Conservation (phyloP, 2,888 invertebrate genomes). For the Drosophila affinis region DNA sequence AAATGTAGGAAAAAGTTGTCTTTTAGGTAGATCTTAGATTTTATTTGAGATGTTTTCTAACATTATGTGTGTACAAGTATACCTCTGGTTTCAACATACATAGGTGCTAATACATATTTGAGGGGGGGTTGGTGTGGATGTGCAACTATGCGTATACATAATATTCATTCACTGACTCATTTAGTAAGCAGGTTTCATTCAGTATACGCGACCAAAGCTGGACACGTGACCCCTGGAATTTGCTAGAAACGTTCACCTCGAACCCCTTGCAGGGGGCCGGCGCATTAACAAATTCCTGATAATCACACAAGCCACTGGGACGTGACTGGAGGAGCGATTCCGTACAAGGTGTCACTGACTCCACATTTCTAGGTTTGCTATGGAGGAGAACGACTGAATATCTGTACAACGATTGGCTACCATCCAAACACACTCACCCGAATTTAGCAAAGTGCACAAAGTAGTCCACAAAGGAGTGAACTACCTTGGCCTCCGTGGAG, state of each 20-base stretch:
- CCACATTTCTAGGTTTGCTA: conserved; percentile 67
- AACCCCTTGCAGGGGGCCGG: conserved; percentile 32
- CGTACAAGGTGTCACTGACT: conserved; percentile 49
- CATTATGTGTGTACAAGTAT: background rate
- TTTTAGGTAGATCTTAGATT: background rate
- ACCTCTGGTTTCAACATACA: background rate
- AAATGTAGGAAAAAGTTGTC: no score
- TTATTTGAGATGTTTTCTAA: background rate
- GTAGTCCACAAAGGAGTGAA: conserved; percentile 82
- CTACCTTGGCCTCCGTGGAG: conserved; percentile 80
- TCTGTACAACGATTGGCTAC: background rate
- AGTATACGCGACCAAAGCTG: conserved; percentile 76
- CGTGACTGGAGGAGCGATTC: conserved; percentile 48
- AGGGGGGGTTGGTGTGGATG: background rate
- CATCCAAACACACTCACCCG: conserved; percentile 80
- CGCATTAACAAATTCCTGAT: conserved; percentile 75
- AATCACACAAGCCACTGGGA: conserved; percentile 77
- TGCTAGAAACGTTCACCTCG: conserved; percentile 58
- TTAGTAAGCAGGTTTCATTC: conserved; percentile 6
- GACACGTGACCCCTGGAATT: conserved; percentile 65
- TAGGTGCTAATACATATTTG: background rate
- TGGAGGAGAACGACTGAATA: background rate
- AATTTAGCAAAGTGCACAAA: conserved; percentile 85
- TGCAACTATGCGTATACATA: background rate
- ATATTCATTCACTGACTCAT: background rate